phyloP scores from a whole-genome alignment of 2,888 invertebrate species.

The Cacoxenus indagator region DNA sequence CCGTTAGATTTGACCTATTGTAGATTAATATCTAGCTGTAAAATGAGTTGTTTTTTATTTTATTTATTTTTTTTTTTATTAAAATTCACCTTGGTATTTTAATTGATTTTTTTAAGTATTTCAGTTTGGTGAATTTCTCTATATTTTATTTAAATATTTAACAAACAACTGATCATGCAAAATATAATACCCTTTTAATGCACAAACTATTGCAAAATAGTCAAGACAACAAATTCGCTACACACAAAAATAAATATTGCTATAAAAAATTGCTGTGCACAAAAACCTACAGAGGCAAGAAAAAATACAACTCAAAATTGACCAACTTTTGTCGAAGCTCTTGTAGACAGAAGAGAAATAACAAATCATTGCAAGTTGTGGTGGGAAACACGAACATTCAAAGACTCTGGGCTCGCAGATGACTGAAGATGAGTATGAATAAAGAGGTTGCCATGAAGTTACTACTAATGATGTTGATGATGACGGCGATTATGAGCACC shows the following conservation, averaged over 20 bases:
- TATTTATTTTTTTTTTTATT: too few relatives aligned
- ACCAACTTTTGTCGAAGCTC: constrained; percentile 3
- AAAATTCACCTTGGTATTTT: too few relatives aligned
- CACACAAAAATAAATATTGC: background rate
- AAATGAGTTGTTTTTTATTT: too few relatives aligned
- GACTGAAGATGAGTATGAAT: background rate
- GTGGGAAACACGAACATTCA: constrained; percentile 9
- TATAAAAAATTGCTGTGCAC: background rate
- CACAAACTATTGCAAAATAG: constrained; percentile 4
- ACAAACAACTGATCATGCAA: too few relatives aligned
- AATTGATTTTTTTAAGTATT: too few relatives aligned
- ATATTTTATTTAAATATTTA: background rate
- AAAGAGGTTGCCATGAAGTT: background rate
- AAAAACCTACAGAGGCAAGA: background rate
- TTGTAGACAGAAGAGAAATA: background rate
- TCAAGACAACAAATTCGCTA: background rate
- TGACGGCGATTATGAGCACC: background rate
- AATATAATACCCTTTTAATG: background rate
- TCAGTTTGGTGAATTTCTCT: too few relatives aligned
- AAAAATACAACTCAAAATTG: background rate
- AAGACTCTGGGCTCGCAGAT: background rate
- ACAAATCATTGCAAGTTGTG: constrained; percentile 11
- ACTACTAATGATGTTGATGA: background rate
- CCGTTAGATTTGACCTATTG: too few relatives aligned
- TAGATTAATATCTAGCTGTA: too few relatives aligned